phyloP scores from a whole-genome alignment of 2,113 vertebrate species.

The Rhinolophus ferrumequinum region DNA sequence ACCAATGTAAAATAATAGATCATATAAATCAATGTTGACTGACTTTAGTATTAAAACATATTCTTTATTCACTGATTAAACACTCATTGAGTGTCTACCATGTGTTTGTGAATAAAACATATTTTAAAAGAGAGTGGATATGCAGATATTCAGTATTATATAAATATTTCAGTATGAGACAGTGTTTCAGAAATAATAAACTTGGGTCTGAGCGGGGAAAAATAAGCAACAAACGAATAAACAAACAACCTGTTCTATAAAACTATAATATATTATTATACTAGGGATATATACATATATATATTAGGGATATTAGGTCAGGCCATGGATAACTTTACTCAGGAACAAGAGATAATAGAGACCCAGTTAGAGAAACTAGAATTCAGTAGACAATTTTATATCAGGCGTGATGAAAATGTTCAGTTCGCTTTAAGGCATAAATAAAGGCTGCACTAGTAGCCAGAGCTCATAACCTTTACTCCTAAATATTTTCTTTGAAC shows the following conservation, averaged over 20 bases:
- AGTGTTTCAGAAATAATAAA: background rate
- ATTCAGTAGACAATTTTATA: background rate
- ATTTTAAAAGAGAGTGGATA: background rate
- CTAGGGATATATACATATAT: too few species aligned
- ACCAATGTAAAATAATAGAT: background rate
- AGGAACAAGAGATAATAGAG: background rate
- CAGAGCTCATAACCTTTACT: background rate
- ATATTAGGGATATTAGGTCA: background rate
- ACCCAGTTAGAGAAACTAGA: background rate
- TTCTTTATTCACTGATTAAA: background rate
- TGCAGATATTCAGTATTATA: background rate
- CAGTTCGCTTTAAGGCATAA: background rate
- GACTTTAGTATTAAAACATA: constrained; percentile 20
- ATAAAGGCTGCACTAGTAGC: background rate
- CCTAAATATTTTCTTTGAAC: background rate
- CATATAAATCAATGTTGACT: background rate
- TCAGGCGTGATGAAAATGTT: background rate
- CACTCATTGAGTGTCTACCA: background rate
- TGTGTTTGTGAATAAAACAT: background rate
- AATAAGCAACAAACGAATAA: background rate
- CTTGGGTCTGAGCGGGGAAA: background rate
- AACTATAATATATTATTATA: too few species aligned
- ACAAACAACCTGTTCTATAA: background rate
- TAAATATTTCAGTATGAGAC: background rate
- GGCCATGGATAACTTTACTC: background rate